Evolutionary conservation across 2,888 invertebrate species (phyloP), one percentile per base, ranked within the genome.

Genomic region (Aethes cnicana): DNA sequence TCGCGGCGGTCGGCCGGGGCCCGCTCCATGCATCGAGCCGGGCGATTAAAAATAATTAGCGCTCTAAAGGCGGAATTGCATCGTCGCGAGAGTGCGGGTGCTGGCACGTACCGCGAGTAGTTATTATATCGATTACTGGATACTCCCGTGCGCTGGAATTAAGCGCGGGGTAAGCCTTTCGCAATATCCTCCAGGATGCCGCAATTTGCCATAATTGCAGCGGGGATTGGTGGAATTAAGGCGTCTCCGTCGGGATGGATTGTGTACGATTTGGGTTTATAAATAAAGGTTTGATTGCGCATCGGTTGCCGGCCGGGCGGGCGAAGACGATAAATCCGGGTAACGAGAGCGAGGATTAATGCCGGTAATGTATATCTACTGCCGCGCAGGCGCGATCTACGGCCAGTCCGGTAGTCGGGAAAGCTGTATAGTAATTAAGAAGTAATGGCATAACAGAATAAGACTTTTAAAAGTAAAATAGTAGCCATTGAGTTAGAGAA

Each of bases 21-120:
- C n/a, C n/a, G n/a, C n/a, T n/a, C n/a, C n/a, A n/a, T n/a, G 30
- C 33, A 21, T 28, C 17, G 64, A 74, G 68, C 68, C 60, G 44
- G 59, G 60, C 68, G 73, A 74, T 82, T 81, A 77, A 81, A 84
- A 78, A 81, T 84, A 81, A 84, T 84, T 78, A 81, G 75, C 71
- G 61, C 64, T 70, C 68, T 66, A 65, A 60, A 72, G 62, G 68
- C 72, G 69, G 70, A 65, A 68, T 70, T 66, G 66, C 66, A 67
- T 70, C 66, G 64, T 63, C 55, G 61, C 63, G 63, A 65, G 65
- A 71, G 67, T 58, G 65, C 56, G 64, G 46, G 63, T 63, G 68
- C 64, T 56, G 61, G 58, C 36, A 36, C 20, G 26, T 23, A 39
- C 23, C 18, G 37, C 32, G 12, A 39, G 17, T 33, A 46, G 52